Evolutionary conservation across 2,888 invertebrate genomes (phyloP).

Genomic region (Diarsia dahlii): DNA sequence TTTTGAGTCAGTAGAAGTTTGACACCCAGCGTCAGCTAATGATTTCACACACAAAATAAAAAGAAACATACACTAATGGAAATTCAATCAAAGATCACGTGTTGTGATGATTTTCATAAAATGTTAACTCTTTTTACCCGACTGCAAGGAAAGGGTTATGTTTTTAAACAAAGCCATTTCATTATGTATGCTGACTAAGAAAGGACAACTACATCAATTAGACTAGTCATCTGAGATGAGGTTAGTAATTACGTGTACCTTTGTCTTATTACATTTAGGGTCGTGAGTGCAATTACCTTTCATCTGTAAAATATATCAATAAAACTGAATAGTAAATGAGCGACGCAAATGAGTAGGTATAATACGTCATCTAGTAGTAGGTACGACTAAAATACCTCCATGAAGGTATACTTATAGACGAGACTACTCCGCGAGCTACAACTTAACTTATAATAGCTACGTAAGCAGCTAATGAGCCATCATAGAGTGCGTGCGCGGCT

Average conservation of each 20-base stretch:
- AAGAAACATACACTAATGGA: neutral
- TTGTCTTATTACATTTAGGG: neutral
- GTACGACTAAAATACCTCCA: neutral
- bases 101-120: too few species aligned
- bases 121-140: too few species aligned
- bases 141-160: too few species aligned
- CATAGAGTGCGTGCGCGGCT: constrained; percentile 37
- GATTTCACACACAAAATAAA: too few species aligned
- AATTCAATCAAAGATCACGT: neutral
- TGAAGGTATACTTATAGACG: neutral
- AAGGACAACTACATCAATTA: neutral
- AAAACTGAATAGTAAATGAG: neutral
- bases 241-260: neutral
- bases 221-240: neutral
- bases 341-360: neutral
- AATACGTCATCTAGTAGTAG: neutral
- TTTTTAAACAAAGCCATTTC: neutral
- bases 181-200: neutral
- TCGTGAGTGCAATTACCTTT: neutral
- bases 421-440: neutral
- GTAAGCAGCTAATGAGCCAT: constrained; percentile 41
- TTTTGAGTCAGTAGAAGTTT: too few species aligned
- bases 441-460: neutral
- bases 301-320: neutral
- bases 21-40: too few species aligned